Conservation (phyloP, 2,113 vertebrate genomes). For the Naja naja region DNA sequence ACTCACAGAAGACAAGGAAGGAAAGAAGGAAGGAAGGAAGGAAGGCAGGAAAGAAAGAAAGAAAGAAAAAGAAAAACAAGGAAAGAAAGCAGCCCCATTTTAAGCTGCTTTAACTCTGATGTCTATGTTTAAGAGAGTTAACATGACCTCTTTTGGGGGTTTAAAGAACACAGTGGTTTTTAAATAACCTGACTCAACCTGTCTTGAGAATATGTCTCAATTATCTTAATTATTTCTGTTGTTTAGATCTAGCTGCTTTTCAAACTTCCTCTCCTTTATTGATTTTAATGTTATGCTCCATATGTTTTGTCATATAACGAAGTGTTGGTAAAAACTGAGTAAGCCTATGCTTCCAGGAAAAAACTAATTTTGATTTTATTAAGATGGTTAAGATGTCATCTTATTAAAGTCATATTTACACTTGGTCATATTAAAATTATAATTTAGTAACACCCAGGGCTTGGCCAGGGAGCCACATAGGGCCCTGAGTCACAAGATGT, state of each 20-base stretch:
- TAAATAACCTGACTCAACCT: neutral
- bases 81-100: neutral
- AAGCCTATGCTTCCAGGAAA: neutral
- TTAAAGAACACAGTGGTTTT: neutral
- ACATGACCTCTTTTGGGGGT: neutral
- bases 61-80: too few species aligned
- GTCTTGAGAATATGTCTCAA: neutral
- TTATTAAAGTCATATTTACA: neutral
- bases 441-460: neutral
- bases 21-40: too few species aligned
- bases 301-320: neutral
- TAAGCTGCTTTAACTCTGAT: neutral
- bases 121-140: neutral
- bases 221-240: neutral
- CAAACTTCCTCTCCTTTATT: neutral
- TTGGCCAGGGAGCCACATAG: neutral
- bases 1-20: neutral
- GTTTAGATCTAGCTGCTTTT: neutral
- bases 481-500: neutral
- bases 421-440: neutral
- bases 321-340: neutral
- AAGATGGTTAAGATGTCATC: neutral
- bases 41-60: too few species aligned
- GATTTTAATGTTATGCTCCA: neutral
- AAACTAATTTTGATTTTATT: neutral